These are phyloP conservation scores for Ptilodon capucinus DNA, from an alignment of 2,888 invertebrate species.

Conservation along the genomic window DNA sequence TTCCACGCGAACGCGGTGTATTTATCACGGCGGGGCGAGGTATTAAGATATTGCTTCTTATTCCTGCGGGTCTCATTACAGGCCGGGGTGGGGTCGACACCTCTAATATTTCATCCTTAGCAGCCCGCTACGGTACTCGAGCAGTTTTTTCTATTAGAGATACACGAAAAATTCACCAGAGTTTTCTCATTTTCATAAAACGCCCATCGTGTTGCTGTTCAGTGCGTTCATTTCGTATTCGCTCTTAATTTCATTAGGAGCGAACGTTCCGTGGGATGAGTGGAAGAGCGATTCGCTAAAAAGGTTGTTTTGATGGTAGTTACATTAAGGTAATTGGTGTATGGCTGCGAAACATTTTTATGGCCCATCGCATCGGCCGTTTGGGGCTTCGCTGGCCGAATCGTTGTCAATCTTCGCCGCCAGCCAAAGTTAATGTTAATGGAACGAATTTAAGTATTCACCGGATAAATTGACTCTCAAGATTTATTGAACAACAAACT, in stretches of 20 bases:
- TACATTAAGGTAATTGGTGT: constrained; percentile 79
- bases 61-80: constrained; percentile 78
- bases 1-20: constrained; percentile 69
- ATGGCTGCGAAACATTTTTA: constrained; percentile 75
- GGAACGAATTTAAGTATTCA: constrained; percentile 66
- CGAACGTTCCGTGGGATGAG: constrained; percentile 61
- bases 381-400: constrained; percentile 66
- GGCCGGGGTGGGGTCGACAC: constrained; percentile 63
- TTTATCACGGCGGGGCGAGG: constrained; percentile 74
- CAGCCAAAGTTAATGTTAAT: constrained; percentile 68
- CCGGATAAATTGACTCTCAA: constrained; percentile 63
- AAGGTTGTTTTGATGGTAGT: constrained; percentile 75
- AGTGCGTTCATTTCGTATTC: constrained; percentile 46
- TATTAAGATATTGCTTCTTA: constrained; percentile 81
- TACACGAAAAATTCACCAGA: constrained; percentile 41
- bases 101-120: constrained; percentile 74
- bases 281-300: constrained; percentile 65
- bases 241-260: constrained; percentile 70
- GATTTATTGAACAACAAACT: constrained; percentile 66
- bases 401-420: constrained; percentile 70
- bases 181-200: constrained; percentile 62
- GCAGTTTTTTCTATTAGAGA: constrained; percentile 47
- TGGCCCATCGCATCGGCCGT: constrained; percentile 68
- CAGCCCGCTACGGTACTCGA: constrained; percentile 40
- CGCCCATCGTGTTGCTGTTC: constrained; percentile 38